These are phyloP conservation scores for Chironomus striatipennis DNA, from an alignment of 1,140 invertebrate genomes.

Conservation along the genomic window DNA sequence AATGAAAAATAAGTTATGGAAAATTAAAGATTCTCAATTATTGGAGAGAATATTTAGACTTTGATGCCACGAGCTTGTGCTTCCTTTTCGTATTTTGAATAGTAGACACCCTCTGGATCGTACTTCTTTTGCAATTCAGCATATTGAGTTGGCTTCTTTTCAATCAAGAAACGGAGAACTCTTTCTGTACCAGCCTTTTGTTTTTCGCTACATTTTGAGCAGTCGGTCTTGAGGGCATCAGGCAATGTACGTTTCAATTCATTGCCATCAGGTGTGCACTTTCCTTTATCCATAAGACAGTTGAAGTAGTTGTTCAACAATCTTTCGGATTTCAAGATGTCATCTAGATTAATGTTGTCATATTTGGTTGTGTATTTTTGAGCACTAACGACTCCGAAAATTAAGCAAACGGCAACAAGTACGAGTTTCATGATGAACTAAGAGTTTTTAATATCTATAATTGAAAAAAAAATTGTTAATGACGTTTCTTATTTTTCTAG, in stretches of 20 bases:
- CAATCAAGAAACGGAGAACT: conserved; percentile 45
- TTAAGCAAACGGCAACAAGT: conserved; percentile 33
- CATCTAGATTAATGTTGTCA: conserved; percentile 59
- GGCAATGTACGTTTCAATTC: conserved; percentile 59
- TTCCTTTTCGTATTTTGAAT: conserved; percentile 46
- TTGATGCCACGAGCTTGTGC: conserved; percentile 41
- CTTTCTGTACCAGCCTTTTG: conserved; percentile 47
- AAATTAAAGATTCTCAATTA: too few relatives aligned
- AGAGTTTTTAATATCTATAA: not conserved
- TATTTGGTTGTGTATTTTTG: conserved; percentile 60
- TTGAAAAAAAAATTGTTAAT: not conserved
- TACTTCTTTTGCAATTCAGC: conserved; percentile 47
- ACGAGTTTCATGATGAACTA: conserved; percentile 25
- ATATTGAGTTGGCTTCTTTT: conserved; percentile 50
- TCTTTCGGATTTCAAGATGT: conserved; percentile 56
- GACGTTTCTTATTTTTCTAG: not conserved
- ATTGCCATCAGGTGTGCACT: conserved; percentile 58
- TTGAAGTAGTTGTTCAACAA: conserved; percentile 56
- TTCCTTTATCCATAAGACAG: conserved; percentile 56
- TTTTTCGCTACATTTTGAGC: conserved; percentile 50
- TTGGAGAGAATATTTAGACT: not conserved
- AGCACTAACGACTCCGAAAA: conserved; percentile 39
- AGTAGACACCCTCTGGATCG: conserved; percentile 50
- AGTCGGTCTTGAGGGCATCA: conserved; percentile 53
- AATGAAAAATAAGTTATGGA: not conserved